Percentiles rank a stretch among this genome's conserved stretches.
Evolutionary conservation across 2,797 vertebrate species (phyloP).

Genomic region (Xenops minutus): DNA sequence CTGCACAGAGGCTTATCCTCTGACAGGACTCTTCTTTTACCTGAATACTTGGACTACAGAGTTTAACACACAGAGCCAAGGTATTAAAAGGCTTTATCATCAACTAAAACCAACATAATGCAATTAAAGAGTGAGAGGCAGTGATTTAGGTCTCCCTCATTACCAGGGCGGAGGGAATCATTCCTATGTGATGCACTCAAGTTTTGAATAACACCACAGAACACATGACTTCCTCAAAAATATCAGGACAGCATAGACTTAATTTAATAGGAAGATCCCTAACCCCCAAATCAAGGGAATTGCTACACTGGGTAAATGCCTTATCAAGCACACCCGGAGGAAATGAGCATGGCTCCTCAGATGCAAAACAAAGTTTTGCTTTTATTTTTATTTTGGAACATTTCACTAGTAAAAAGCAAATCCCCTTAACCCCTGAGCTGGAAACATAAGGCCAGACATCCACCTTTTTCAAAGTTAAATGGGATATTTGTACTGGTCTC

Average conservation of each 20-base stretch:
- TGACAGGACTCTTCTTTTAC: background rate
- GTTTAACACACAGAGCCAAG: background rate
- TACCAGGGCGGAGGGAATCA: background rate
- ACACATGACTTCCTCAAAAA: background rate
- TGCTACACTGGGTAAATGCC: background rate
- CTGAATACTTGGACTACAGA: background rate
- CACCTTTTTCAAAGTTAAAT: background rate
- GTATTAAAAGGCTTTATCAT: background rate
- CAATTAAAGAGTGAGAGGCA: background rate
- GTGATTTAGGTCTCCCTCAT: background rate
- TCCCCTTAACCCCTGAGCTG: background rate
- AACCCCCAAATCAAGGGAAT: background rate
- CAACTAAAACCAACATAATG: background rate
- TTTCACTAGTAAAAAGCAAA: background rate
- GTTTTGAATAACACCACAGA: background rate
- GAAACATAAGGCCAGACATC: background rate
- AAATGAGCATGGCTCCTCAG: background rate
- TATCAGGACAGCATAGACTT: background rate
- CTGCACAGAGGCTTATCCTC: background rate
- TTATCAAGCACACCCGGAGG: background rate
- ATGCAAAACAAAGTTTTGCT: background rate
- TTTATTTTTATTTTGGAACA: slow-evolving; percentile 5
- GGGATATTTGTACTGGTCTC: background rate
- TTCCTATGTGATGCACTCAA: background rate
- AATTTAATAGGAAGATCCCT: background rate